These are phyloP conservation scores for Mesitornis unicolor DNA, from an alignment of 2,113 vertebrate species.

Conservation along the genomic window DNA sequence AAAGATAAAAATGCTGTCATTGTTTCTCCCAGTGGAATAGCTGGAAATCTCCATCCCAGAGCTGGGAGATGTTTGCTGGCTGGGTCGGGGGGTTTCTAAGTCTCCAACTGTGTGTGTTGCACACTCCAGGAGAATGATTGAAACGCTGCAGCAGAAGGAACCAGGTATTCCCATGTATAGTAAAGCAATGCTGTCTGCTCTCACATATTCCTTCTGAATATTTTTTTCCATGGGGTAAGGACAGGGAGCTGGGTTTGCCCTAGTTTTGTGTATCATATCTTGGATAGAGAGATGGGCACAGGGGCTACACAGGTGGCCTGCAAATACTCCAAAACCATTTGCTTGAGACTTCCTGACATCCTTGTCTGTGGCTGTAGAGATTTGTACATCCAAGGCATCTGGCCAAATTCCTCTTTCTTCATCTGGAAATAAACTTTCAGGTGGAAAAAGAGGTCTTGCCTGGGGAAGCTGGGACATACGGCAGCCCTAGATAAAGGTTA, in stretches of 20 bases:
- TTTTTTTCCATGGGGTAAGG: not conserved
- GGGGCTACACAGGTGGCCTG: not conserved
- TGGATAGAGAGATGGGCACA: not conserved
- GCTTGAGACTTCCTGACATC: not conserved
- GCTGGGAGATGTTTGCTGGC: not conserved
- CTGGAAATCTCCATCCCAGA: not conserved
- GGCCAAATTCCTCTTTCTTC: not conserved
- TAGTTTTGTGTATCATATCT: not conserved
- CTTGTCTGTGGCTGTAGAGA: fast-evolving
- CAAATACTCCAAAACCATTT: not conserved
- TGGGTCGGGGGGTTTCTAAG: not conserved
- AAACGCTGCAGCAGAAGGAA: not conserved
- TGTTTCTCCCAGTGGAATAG: not conserved
- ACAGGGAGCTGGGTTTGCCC: not conserved
- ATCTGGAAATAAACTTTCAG: not conserved
- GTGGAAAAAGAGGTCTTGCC: not conserved
- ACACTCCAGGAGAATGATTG: not conserved
- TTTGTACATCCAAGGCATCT: not conserved
- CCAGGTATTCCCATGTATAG: not conserved
- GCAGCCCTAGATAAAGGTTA: not conserved
- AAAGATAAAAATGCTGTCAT: not conserved
- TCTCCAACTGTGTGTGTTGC: not conserved
- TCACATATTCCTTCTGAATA: not conserved
- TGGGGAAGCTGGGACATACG: not conserved
- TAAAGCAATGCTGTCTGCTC: not conserved